Evolutionary conservation across 2,797 vertebrate genomes (phyloP).

Genomic region (Sylvia borin): DNA sequence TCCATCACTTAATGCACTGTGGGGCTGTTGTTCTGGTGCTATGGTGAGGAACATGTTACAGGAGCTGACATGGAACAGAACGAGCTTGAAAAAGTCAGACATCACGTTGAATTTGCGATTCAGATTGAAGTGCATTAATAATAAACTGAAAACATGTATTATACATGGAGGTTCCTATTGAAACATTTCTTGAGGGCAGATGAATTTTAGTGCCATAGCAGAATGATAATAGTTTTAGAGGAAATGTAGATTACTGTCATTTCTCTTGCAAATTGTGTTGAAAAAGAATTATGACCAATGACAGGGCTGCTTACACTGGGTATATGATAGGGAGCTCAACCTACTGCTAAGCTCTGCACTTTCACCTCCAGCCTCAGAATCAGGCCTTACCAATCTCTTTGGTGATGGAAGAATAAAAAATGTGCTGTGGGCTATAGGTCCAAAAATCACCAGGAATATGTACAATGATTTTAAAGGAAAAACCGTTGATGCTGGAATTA

Average conservation of each 20-base stretch:
- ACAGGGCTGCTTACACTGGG: not conserved
- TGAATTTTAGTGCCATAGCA: slow-evolving; percentile 34
- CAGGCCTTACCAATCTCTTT: not conserved
- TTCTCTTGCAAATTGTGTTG: slow-evolving; percentile 38
- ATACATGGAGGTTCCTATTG: slow-evolving; percentile 48
- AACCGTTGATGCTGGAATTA: not conserved
- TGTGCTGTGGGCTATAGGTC: not conserved
- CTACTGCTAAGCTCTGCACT: not conserved
- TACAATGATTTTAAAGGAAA: not conserved
- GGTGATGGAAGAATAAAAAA: not conserved
- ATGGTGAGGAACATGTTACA: not conserved
- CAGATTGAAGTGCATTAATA: slow-evolving; percentile 62
- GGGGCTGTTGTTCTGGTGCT: not conserved
- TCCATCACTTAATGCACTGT: not conserved
- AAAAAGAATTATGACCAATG: slow-evolving; percentile 31
- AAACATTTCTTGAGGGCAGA: slow-evolving; percentile 46
- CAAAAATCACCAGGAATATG: not conserved
- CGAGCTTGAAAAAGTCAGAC: slow-evolving; percentile 10
- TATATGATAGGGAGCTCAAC: not conserved
- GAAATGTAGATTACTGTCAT: slow-evolving; percentile 50
- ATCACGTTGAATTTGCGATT: slow-evolving; percentile 49
- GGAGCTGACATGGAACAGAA: slow-evolving; percentile 14
- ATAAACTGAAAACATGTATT: slow-evolving; percentile 63
- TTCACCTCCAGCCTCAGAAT: not conserved
- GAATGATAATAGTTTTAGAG: slow-evolving; percentile 36